Base-by-base conservation (phyloP, 2,113 vertebrate genomes). In the Pseudopodoces humilis region DNA sequence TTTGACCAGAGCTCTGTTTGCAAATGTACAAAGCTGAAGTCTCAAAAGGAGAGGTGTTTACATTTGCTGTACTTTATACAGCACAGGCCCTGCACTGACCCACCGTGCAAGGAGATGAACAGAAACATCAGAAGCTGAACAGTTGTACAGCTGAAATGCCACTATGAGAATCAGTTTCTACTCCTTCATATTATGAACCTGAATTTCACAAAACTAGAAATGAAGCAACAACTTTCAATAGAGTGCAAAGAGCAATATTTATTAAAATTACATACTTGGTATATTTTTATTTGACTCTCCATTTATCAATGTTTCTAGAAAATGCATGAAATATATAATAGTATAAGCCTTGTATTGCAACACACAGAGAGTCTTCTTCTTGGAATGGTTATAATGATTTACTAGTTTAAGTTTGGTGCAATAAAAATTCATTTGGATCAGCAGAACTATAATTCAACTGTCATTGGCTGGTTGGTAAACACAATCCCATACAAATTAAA, bases 101-200 rank as follows among this genome's bases (percentile, higher is more conserved):
- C 33, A 71, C 24, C 1, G 0, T 50, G 41, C 15, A 18, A 39
- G 46, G 33, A 79, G n/a, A 53, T 28, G 25, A 55, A 12, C 7
- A 1, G 19, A 35, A 52, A 50, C 0, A 0, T n/a, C n/a, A n/a
- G n/a, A n/a, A n/a, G n/a, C n/a, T 22, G 15, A 15, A 44, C 22
- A 56, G 22, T 5, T 30, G 17, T 25, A 84, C 1, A 2, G 60
- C 39, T 59, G 37, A 77, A 88, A 56, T 28, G 13, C 52, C 44
- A 46, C 1, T 1, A 17, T 15, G 76, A 62, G 10, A 72, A 60
- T 46, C 33, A 24, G 6, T 41, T 83, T 39, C 28, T 50, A 25
- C 7, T 31, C 10, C 24, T 63, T 84, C 55, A 59, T n/a, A 58
- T 67, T 74, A 86, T 22, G 30, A 65, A 58, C 11, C 16, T 75